These are phyloP conservation scores for Pachyuromys duprasi DNA, from an alignment of 2,797 vertebrate species.

Conservation along the genomic window DNA sequence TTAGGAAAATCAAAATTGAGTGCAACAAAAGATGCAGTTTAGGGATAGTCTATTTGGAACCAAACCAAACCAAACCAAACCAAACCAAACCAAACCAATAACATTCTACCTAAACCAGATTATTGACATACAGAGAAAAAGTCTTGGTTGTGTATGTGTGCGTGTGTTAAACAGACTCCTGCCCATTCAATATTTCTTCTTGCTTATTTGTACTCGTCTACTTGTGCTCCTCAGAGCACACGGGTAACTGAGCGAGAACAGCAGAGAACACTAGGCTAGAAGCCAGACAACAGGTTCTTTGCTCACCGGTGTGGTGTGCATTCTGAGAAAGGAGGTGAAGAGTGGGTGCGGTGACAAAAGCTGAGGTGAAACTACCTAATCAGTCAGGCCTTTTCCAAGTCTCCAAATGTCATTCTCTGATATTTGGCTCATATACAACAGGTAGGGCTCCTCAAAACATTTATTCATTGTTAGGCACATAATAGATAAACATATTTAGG, in stretches of 20 bases:
- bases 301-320: neutral
- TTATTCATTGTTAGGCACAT: neutral
- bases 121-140: neutral
- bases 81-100: neutral
- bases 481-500: constrained; percentile 23
- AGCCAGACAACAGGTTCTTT: neutral
- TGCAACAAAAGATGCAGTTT: neutral
- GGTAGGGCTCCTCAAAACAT: neutral
- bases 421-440: neutral
- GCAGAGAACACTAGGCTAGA: neutral
- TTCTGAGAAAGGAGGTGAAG: neutral
- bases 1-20: neutral
- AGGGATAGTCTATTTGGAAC: neutral
- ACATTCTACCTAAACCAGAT: neutral
- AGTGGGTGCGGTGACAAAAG: no score
- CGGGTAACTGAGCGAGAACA: neutral
- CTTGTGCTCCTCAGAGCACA: neutral
- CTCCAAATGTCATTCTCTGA: neutral
- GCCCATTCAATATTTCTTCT: neutral
- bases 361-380: neutral
- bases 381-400: neutral
- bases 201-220: no score
- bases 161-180: neutral
- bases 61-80: neutral
- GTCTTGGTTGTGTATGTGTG: neutral